These are phyloP conservation scores for Bombus vancouverensis DNA, from an alignment of 1,140 invertebrate genomes.

Conservation along the genomic window DNA sequence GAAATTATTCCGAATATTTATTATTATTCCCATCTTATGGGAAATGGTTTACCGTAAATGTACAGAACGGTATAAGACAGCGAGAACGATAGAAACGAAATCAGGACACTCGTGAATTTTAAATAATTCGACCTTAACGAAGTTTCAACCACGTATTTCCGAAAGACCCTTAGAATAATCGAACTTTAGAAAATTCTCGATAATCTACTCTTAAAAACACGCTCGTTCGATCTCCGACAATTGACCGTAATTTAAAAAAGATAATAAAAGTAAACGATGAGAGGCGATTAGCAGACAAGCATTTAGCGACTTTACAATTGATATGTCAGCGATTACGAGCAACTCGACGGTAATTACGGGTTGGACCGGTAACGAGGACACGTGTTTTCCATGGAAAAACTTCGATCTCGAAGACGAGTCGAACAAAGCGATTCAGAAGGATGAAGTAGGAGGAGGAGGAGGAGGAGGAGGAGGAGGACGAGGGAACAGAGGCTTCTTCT, in stretches of 20 bases:
- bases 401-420: constrained; percentile 44
- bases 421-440: constrained; percentile 30
- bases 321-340: not conserved
- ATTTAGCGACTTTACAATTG: not conserved
- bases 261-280: no score
- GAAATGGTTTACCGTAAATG: no score
- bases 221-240: not conserved
- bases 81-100: no score
- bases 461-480: not conserved
- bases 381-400: constrained; percentile 52
- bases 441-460: not conserved
- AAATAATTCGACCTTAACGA: no score
- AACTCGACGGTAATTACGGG: constrained; percentile 24
- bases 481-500: constrained; percentile 57
- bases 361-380: constrained; percentile 34
- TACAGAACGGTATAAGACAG: no score
- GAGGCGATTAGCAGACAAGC: not conserved
- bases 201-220: not conserved
- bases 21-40: no score
- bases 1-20: not conserved
- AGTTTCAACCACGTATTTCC: no score
- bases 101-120: no score
- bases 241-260: no score
- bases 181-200: not conserved
- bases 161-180: not conserved